Conservation (phyloP, 2,113 vertebrate genomes). For the Microcebus ravelobensis region DNA sequence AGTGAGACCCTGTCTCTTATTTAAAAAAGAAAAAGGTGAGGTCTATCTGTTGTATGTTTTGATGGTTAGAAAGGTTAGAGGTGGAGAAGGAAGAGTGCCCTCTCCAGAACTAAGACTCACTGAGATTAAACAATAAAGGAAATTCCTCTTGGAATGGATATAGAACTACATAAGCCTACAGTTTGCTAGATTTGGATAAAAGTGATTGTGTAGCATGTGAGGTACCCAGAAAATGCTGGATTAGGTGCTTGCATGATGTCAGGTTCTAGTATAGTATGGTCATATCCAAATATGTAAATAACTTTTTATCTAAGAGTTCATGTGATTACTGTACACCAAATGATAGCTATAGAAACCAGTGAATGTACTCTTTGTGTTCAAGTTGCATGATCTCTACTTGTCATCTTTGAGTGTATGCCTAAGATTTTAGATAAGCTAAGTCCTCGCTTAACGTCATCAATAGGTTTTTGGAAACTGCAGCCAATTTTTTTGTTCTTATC, state of each 20-base stretch:
- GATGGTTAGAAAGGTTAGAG: not conserved
- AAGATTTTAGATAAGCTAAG: not conserved
- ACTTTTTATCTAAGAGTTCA: not conserved
- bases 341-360: not conserved
- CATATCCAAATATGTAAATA: not conserved
- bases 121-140: slow-evolving; percentile 32
- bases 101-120: not conserved
- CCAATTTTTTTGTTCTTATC: not conserved
- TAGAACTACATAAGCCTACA: not conserved
- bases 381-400: not conserved
- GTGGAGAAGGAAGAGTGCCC: not conserved
- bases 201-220: not conserved
- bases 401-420: not conserved
- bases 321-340: not conserved
- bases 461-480: not conserved
- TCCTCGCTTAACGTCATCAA: not conserved
- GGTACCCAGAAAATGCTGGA: not conserved
- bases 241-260: not conserved
- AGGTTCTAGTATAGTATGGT: not conserved
- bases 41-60: not conserved
- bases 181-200: not conserved
- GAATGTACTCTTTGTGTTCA: not conserved
- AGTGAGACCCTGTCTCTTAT: too few species aligned
- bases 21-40: too few species aligned
- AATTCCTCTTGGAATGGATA: not conserved